Base-by-base conservation (phyloP, 2,113 vertebrate genomes). In the Fulica atra region DNA sequence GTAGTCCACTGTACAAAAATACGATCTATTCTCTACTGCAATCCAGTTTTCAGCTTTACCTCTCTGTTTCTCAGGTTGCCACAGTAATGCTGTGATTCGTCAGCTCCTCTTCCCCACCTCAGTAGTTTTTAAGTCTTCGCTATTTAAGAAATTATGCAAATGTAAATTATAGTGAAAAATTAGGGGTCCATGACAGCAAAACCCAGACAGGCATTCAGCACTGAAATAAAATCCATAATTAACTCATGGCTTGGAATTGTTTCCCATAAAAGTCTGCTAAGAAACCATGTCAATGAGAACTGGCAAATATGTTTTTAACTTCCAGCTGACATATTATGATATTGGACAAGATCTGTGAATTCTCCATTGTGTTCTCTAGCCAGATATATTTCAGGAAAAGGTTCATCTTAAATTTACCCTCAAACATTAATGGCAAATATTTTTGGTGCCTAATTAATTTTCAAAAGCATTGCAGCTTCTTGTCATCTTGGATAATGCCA, bases 71-170 rank as follows among this genome's bases (percentile, higher is more conserved):
- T 89, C 64, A 48, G 10, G 91, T 88, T 85, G 80, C 80, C 86
- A 51, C 35, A 48, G 92, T 96, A 96, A 74, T 86, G 70, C 79
- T 77, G 48, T 92, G 82, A 90, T 96, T 87, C 94, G 86, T 92
- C 89, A 95, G 86, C 70, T 54, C 35, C 81, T 95, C 86, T 97
- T 96, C 92, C 87, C 95, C 72, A 78, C 84, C 93, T 95, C 95
- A 97, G 97, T 81, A 56, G 56, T 84, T 97, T 95, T 83, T 86
- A 77, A 64, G 31, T 79, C 73, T 77, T 74, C 88, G 88, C 66
- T 89, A 16, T 68, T 78, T 72, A 78, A 78, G 70, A 96, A 94
- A 82, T 78, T 74, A 86, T 51, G 80, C 33, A 68, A 60, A 56
- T 83, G 51, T 16, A 53, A 76, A 57, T 72, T 50, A 16, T 31